phyloP scores from a whole-genome alignment of 2,797 vertebrate genomes.

The Neoniphon sammara region DNA sequence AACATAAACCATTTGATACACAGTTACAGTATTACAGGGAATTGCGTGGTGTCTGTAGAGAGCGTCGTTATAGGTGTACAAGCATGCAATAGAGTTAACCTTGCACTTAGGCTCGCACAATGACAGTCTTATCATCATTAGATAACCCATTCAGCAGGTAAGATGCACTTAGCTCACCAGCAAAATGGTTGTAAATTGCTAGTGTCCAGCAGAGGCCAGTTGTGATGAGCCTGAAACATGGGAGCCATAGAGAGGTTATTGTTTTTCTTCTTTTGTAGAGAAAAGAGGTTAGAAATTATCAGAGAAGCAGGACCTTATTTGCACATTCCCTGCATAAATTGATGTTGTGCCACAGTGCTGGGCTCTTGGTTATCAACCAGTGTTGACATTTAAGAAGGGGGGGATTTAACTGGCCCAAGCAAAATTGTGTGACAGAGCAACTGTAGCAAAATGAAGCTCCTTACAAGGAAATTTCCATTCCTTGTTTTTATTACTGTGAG shows the following conservation, averaged over 20 bases:
- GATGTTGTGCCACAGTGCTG: background rate
- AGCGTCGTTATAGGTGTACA: constrained; percentile 15
- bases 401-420: background rate
- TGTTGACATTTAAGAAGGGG: constrained; percentile 27
- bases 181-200: constrained; percentile 1
- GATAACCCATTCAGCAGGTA: constrained; percentile 23
- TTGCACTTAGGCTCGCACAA: background rate
- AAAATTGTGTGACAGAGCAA: constrained; percentile 20
- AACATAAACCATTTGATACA: constrained; percentile 64
- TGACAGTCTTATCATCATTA: constrained; percentile 7
- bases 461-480: background rate
- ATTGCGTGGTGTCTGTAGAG: constrained; percentile 31
- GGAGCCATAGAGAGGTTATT: background rate
- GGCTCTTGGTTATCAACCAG: constrained; percentile 23
- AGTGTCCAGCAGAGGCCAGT: background rate
- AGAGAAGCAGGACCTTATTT: constrained; percentile 13
- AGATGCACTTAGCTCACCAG: background rate
- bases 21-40: constrained; percentile 28
- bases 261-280: background rate
- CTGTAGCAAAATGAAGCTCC: background rate
- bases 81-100: constrained; percentile 29
- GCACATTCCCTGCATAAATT: constrained; percentile 10
- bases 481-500: background rate
- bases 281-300: constrained; percentile 18
- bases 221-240: background rate